Base-by-base conservation (phyloP, 1,140 invertebrate species). In the Zaprionus ornatus region DNA sequence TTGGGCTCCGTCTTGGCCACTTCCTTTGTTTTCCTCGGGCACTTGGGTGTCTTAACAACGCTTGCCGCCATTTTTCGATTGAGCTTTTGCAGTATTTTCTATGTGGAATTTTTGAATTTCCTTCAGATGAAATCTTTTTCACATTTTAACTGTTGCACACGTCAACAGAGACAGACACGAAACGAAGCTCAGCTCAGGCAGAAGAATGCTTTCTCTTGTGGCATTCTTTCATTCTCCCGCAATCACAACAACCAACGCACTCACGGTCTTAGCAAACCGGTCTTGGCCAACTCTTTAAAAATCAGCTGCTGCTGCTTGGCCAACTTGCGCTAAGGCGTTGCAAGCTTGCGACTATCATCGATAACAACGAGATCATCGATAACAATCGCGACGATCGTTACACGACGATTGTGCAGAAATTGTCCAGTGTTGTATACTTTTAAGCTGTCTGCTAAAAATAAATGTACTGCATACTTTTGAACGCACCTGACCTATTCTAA, bases 181-280 rank as follows among this genome's bases (percentile, higher is more conserved):
- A 40, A 54, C 40, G 57, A 62, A 48, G 45, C 23, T 37, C 29
- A 56, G 40, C 2, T 52, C 21, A 12, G 17, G 5, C 71, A 54
- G 50, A n/a, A 79, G 76, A 82, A 83, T 82, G 80, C 80, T 86
- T 86, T 86, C 83, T 86, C 83, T 87, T 83, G 55, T 50, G 77
- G 59, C 84, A 68, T 76, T 69, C 67, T 66, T 61, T 63, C 82
- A 77, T 81, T 83, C 73, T 70, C 54, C 40, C 42, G 67, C 42
- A 69, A 73, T 72, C 72, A 74, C 54, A 75, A 73, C 69, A 59
- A 50, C 37, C 9, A 17, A 4, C 10, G 40, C 10, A 42, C 6
- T 40, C 13, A 25, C 13, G 7, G 15, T 17, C 48, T 45, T 9
- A 35, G 12, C 9, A 80, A 86, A 88, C 83, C 83, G 80, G 84